A percentile compares a stretch with the other conserved stretches of the same genome.
Evolutionary conservation across 2,888 invertebrate species (phyloP).

Genomic region (Lamellibrachia satsuma): DNA sequence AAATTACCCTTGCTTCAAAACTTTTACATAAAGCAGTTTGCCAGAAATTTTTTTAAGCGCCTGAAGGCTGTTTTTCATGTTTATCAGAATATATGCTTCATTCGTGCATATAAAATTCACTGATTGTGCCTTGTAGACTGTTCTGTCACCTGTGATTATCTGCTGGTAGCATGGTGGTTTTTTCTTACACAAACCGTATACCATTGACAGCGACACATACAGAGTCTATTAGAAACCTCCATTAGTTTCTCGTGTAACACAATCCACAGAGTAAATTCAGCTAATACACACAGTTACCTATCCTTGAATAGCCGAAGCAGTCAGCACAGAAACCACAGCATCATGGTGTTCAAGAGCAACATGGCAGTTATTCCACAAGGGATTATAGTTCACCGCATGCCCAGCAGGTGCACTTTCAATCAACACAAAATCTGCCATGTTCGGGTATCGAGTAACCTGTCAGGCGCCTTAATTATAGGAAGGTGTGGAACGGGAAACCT

Average conservation of each 20-base stretch:
- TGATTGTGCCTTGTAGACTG: not conserved
- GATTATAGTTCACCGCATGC: not conserved
- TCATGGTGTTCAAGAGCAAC: not conserved
- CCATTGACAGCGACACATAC: not conserved
- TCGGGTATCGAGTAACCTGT: not conserved
- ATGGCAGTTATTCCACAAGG: not conserved
- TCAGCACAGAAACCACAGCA: not conserved
- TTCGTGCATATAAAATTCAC: not conserved
- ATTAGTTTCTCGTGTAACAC: not conserved
- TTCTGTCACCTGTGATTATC: not conserved
- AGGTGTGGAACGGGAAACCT: not conserved
- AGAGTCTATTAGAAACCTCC: not conserved
- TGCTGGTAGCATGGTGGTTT: not conserved
- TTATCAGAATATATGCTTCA: not conserved
- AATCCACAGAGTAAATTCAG: not conserved
- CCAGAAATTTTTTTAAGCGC: not conserved
- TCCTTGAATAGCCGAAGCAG: not conserved
- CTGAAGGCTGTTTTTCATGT: not conserved
- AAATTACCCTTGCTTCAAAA: not conserved
- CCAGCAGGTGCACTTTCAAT: not conserved
- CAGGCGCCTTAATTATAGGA: not conserved
- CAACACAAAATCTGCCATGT: not conserved
- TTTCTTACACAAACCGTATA: not conserved
- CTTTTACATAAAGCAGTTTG: not conserved
- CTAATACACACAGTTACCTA: not conserved